Conservation (phyloP, 2,113 vertebrate species). For the Plecotus auritus region DNA sequence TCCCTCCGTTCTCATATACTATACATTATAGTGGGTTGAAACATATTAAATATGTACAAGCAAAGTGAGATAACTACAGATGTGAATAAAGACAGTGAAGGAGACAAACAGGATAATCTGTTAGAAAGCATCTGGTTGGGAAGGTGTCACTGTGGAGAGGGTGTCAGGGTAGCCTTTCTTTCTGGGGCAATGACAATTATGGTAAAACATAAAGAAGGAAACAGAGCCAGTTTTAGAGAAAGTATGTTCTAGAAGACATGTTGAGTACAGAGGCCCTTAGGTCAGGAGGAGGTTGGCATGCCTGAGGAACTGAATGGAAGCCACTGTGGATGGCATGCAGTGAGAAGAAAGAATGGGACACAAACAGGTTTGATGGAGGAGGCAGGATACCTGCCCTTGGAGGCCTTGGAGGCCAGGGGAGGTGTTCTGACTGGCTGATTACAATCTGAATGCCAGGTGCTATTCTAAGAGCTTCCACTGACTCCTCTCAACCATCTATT, state of each 20-base stretch:
- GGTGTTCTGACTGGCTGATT: neutral
- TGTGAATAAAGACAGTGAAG: neutral
- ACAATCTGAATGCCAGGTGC: neutral
- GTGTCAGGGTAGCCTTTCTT: neutral
- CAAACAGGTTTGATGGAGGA: neutral
- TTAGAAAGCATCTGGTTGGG: neutral
- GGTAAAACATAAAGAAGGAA: neutral
- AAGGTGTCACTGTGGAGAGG: accelerated
- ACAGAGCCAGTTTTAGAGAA: neutral
- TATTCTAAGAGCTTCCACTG: neutral
- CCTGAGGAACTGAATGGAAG: neutral
- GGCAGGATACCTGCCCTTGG: neutral
- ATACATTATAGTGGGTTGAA: neutral
- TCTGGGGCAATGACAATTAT: neutral
- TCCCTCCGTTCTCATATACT: neutral
- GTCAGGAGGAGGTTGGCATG: neutral
- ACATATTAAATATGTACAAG: neutral
- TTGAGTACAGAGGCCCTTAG: neutral
- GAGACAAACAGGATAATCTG: neutral
- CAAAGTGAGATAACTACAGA: neutral
- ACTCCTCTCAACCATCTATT: neutral
- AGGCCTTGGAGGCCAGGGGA: neutral
- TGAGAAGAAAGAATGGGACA: neutral
- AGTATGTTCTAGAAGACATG: neutral
- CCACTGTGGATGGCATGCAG: accelerated